Percentiles rank a stretch among this genome's conserved stretches.
Conservation (phyloP, 2,888 invertebrate species). For the Yponomeuta cagnagella region DNA sequence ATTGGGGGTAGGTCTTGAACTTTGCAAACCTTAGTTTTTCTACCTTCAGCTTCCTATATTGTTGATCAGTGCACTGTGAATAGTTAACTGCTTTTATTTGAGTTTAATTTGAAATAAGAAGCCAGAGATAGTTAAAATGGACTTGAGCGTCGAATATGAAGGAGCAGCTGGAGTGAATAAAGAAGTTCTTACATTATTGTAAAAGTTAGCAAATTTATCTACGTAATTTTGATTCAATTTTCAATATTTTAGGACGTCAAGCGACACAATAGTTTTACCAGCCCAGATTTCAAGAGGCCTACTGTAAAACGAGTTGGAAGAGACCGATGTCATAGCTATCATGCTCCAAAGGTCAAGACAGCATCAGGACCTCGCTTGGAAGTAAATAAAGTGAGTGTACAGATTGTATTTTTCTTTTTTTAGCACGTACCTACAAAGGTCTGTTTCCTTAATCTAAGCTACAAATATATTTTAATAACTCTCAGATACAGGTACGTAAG, state of each 20-base stretch:
- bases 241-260: conserved; percentile 42
- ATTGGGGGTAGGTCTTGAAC: no score
- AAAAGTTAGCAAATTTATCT: not conserved
- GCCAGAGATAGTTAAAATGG: not conserved
- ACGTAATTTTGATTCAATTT: not conserved
- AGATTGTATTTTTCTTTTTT: conserved; percentile 4
- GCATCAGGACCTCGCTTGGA: conserved; percentile 21
- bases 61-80: no score
- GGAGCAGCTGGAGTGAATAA: conserved; percentile 24
- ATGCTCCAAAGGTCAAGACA: conserved; percentile 32
- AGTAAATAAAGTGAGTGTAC: conserved; percentile 42
- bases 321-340: conserved; percentile 60
- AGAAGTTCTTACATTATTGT: not conserved
- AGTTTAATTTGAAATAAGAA: no score
- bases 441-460: no score
- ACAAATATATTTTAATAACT: not conserved
- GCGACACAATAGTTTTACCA: conserved; percentile 56
- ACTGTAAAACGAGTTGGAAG: conserved; percentile 48
- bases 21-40: no score
- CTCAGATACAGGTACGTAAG: not conserved
- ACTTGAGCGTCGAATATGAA: not conserved
- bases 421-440: no score
- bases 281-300: conserved; percentile 42
- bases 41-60: no score
- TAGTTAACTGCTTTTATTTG: no score